Evolutionary conservation across 1,140 invertebrate species (phyloP).

Genomic region (Tetramorium simillimum): DNA sequence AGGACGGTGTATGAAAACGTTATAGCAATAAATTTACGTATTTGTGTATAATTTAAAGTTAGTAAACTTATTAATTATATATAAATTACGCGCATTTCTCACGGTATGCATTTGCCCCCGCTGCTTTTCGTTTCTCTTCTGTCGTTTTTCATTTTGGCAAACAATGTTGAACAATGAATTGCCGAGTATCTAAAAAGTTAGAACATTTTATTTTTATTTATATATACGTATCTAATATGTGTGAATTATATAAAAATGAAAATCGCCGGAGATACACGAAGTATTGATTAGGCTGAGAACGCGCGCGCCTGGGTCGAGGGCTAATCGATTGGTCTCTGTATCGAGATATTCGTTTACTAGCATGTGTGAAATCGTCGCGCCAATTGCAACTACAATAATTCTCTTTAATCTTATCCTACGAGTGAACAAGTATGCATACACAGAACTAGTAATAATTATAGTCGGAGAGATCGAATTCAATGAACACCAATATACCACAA

Average conservation of each 20-base stretch:
- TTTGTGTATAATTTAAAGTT: conserved; percentile 77
- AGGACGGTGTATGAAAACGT: conserved; percentile 74
- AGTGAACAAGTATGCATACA: conserved; percentile 36
- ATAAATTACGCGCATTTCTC: conserved; percentile 62
- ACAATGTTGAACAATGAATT: conserved; percentile 39
- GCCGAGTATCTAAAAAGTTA: conserved; percentile 43
- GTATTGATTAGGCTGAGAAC: conserved; percentile 32
- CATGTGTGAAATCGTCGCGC: conserved; percentile 28
- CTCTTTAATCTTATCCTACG: conserved; percentile 34
- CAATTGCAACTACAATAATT: conserved; percentile 48
- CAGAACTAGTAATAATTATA: conserved; percentile 37
- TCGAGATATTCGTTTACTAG: conserved; percentile 20
- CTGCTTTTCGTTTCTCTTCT: conserved; percentile 27
- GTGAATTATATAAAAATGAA: conserved; percentile 60
- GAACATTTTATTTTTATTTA: conserved; percentile 49
- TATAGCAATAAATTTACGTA: conserved; percentile 77
- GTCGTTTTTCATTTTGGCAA: neutral
- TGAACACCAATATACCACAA: conserved; percentile 23
- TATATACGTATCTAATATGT: neutral
- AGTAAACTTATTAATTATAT: conserved; percentile 76
- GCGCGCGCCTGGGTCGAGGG: neutral
- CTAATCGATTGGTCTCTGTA: conserved; percentile 6
- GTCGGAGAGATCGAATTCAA: conserved; percentile 10
- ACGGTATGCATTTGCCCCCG: conserved; percentile 60
- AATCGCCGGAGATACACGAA: conserved; percentile 11